phyloP scores from a whole-genome alignment of 2,888 invertebrate genomes.

The Shargacucullia verbasci region DNA sequence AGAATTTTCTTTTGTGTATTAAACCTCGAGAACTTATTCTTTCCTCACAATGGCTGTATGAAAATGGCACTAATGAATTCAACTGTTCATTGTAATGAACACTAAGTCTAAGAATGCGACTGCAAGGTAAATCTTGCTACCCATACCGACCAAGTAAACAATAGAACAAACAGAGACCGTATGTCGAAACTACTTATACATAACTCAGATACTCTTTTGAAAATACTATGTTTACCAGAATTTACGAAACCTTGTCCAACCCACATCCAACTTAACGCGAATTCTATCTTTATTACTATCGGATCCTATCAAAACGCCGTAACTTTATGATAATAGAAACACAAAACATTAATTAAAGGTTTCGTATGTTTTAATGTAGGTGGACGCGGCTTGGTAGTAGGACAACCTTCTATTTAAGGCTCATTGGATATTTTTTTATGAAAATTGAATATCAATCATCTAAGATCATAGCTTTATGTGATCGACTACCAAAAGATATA shows the following conservation, averaged over 20 bases:
- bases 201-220: constrained; percentile 38
- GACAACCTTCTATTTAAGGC: constrained; percentile 83
- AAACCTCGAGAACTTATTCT: constrained; percentile 29
- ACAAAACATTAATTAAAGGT: constrained; percentile 78
- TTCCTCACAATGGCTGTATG: constrained; percentile 33
- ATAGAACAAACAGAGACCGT: constrained; percentile 46
- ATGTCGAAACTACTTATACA: constrained; percentile 47
- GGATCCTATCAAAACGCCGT: constrained; percentile 67
- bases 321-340: constrained; percentile 75
- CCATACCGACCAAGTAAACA: constrained; percentile 48
- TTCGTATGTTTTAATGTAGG: constrained; percentile 74
- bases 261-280: constrained; percentile 46
- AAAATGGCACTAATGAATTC: constrained; percentile 53
- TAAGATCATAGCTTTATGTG: constrained; percentile 47
- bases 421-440: constrained; percentile 63
- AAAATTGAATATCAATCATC: constrained; percentile 54
- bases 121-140: constrained; percentile 54
- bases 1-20: constrained; percentile 27
- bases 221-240: constrained; percentile 40
- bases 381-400: constrained; percentile 70
- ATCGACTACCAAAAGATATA: constrained; percentile 26
- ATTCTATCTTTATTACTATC: constrained; percentile 55
- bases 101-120: constrained; percentile 42
- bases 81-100: constrained; percentile 49
- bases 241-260: constrained; percentile 50